phyloP scores from a whole-genome alignment of 2,113 vertebrate species.

The Gulo gulo region DNA sequence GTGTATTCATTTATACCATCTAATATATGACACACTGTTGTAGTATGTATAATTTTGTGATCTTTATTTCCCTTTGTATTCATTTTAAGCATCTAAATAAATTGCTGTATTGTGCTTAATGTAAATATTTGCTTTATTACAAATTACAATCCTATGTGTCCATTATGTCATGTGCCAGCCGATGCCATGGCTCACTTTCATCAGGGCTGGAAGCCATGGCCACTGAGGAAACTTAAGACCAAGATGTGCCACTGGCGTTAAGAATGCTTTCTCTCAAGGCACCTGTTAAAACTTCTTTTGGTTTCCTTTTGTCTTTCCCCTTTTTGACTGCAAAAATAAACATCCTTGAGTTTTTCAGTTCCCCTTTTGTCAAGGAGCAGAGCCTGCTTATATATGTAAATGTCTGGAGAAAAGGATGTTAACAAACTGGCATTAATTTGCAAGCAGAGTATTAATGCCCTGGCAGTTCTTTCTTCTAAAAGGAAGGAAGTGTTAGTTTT shows the following conservation, averaged over 20 bases:
- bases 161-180: not conserved
- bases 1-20: constrained; percentile 90
- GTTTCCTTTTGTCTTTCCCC: not conserved
- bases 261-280: constrained; percentile 13
- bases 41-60: constrained; percentile 96
- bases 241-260: not conserved
- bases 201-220: not conserved
- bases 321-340: constrained; percentile 50
- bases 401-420: constrained; percentile 12
- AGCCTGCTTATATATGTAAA: constrained; percentile 47
- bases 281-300: not conserved
- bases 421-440: constrained; percentile 20
- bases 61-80: constrained; percentile 94
- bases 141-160: constrained; percentile 57
- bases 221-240: not conserved
- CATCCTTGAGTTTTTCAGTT: constrained; percentile 49
- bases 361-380: constrained; percentile 41
- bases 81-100: constrained; percentile 99
- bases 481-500: constrained; percentile 37
- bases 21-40: constrained; percentile 92
- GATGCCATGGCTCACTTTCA: not conserved
- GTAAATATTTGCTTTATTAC: constrained; percentile 87
- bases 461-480: not conserved
- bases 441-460: constrained; percentile 23
- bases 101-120: constrained; percentile 99